Conservation (phyloP, 2,113 vertebrate species). For the Ophthalmotilapia sp. region DNA sequence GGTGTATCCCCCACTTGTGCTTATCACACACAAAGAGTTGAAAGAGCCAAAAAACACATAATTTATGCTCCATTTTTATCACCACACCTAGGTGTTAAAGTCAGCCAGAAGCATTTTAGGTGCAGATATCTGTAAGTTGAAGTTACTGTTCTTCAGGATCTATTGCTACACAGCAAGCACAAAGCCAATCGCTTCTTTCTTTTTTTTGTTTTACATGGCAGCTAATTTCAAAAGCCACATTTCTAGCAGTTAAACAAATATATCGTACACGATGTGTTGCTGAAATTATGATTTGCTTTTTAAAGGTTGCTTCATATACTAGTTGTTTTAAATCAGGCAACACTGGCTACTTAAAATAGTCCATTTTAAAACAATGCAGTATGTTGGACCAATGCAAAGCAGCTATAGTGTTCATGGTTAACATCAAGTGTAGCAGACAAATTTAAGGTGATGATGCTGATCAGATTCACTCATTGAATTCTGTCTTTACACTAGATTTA, state of each 20-base stretch:
- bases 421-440: background rate
- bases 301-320: background rate
- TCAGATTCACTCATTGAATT: background rate
- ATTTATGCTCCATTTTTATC: background rate
- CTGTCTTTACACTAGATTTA: background rate
- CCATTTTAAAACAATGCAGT: background rate
- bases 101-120: background rate
- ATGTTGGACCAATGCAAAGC: background rate
- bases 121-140: background rate
- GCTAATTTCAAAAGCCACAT: background rate
- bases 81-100: rapidly evolving
- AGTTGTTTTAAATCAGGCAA: background rate
- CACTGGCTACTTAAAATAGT: background rate
- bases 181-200: background rate
- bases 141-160: background rate
- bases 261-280: background rate
- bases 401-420: background rate
- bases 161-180: background rate
- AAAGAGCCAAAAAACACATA: background rate
- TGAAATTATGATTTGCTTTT: background rate
- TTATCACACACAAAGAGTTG: background rate
- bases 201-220: background rate
- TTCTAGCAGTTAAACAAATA: background rate
- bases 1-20: background rate
- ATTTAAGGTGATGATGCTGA: background rate